phyloP scores from a whole-genome alignment of 1,140 invertebrate genomes.

The Caenorhabditis latens region DNA sequence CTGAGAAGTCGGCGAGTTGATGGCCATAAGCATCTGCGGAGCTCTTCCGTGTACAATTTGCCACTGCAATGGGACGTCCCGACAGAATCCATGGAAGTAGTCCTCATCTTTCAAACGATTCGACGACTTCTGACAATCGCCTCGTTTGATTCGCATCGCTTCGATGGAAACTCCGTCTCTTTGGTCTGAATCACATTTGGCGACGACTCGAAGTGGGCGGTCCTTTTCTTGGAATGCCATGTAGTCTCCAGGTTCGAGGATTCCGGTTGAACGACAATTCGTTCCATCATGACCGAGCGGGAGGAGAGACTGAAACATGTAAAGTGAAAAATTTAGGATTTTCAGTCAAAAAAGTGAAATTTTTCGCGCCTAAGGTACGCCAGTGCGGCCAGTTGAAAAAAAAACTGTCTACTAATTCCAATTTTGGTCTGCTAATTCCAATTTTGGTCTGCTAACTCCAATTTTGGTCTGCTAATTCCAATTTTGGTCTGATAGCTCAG shows the following conservation, averaged over 20 bases:
- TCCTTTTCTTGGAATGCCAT: background rate
- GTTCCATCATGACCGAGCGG: background rate
- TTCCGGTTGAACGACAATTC: background rate
- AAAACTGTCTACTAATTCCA: too few species aligned
- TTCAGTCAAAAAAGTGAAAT: too few species aligned
- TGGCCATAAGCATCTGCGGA: background rate
- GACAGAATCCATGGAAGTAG: constrained; percentile 7
- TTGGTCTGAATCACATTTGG: background rate
- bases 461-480: too few species aligned
- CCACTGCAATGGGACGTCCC: background rate
- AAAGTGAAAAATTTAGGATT: too few species aligned
- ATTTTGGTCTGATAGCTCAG: too few species aligned
- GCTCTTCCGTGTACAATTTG: constrained; percentile 41
- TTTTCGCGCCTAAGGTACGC: too few species aligned
- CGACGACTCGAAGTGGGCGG: background rate
- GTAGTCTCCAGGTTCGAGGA: background rate
- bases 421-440: too few species aligned
- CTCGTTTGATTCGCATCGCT: background rate
- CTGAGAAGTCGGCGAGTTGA: background rate
- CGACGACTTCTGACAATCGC: background rate
- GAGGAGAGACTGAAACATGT: constrained; percentile 13
- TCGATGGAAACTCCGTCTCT: constrained; percentile 6
- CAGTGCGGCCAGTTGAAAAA: too few species aligned
- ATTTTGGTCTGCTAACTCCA: too few species aligned
- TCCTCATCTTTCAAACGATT: background rate